These are phyloP conservation scores for Stenolophus ochropezus DNA, from an alignment of 2,888 invertebrate species.

Conservation along the genomic window DNA sequence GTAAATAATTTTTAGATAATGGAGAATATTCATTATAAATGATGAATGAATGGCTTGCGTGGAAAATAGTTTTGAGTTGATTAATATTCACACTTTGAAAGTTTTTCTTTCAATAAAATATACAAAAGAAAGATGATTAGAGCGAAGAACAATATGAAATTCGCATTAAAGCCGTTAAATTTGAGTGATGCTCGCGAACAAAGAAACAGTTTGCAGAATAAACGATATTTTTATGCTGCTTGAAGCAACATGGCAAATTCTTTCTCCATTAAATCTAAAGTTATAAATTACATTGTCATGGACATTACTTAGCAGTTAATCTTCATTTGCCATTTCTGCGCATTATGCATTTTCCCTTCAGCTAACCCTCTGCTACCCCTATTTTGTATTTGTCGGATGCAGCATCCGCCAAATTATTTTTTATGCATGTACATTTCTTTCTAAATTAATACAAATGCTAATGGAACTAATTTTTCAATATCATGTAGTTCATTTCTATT, in stretches of 20 bases:
- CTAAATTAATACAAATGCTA: background rate
- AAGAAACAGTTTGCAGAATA: constrained; percentile 53
- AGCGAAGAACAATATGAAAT: constrained; percentile 25
- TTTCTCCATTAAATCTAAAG: constrained; percentile 51
- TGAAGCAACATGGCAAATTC: constrained; percentile 49
- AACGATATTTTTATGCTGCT: constrained; percentile 53
- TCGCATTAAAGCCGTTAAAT: constrained; percentile 47
- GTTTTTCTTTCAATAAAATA: constrained; percentile 29
- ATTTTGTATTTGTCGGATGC: constrained; percentile 20
- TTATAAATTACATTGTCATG: constrained; percentile 55
- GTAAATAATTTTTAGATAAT: no score
- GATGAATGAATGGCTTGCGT: background rate
- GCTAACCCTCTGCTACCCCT: constrained; percentile 2
- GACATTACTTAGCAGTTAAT: constrained; percentile 50
- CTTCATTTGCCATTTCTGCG: constrained; percentile 52
- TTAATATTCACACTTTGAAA: constrained; percentile 5
- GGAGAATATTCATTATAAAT: constrained; percentile 2
- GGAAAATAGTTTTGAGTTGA: background rate
- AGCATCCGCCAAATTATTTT: constrained; percentile 10
- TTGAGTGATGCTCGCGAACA: constrained; percentile 45
- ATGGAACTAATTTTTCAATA: background rate
- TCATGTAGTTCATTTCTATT: no score
- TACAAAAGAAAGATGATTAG: constrained; percentile 24
- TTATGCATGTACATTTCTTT: background rate
- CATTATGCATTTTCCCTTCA: constrained; percentile 49